phyloP scores from a whole-genome alignment of 2,797 vertebrate genomes.

The Masticophis lateralis region DNA sequence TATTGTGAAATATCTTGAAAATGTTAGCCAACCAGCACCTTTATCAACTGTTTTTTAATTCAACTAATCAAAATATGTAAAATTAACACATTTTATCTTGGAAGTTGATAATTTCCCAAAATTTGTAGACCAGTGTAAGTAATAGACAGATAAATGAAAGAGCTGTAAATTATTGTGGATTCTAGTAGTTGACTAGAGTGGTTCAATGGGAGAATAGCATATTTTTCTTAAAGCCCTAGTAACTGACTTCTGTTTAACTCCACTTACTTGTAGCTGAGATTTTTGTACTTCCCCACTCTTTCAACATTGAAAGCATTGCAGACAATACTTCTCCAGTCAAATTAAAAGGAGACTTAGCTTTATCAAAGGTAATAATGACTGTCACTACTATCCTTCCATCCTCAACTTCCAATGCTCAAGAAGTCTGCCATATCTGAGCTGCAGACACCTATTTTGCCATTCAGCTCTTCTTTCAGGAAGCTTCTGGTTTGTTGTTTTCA shows the following conservation, averaged over 20 bases:
- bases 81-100: too few relatives aligned
- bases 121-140: not conserved
- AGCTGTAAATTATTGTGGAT: rapidly evolving
- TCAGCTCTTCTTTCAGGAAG: not conserved
- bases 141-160: rapidly evolving
- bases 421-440: not conserved
- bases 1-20: too few relatives aligned
- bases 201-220: not conserved
- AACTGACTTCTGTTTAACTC: slow-evolving; percentile 10
- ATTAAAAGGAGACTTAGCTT: not conserved
- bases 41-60: too few relatives aligned
- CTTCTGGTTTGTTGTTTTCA: not conserved
- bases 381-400: too few relatives aligned
- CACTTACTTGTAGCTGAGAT: slow-evolving; percentile 9
- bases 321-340: rapidly evolving
- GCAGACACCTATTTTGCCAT: not conserved
- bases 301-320: not conserved
- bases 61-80: too few relatives aligned
- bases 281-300: not conserved
- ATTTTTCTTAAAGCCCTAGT: not conserved
- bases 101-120: too few relatives aligned
- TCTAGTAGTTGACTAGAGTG: rapidly evolving
- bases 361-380: not conserved
- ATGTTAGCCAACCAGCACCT: too few relatives aligned
- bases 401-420: not conserved